A percentile compares a stretch with the other conserved stretches of the same genome.
These are phyloP conservation scores for Globia sparganii DNA, from an alignment of 2,888 invertebrate species.

Conservation along the genomic window DNA sequence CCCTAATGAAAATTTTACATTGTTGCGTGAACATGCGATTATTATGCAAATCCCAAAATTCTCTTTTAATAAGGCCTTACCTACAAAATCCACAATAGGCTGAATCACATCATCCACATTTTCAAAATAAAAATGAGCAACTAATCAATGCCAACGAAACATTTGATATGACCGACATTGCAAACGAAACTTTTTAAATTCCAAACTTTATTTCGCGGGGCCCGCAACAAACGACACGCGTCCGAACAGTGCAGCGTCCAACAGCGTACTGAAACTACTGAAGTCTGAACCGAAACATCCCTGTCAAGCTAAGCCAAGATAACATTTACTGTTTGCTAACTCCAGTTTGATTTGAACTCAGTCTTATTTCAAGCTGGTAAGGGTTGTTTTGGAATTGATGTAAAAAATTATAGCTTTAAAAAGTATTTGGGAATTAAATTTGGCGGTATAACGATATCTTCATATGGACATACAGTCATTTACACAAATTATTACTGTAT, in stretches of 20 bases:
- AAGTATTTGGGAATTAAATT: constrained; percentile 54
- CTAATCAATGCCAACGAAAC: constrained; percentile 48
- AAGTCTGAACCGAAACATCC: constrained; percentile 41
- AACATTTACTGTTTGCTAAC: constrained; percentile 9
- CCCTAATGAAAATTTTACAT: constrained; percentile 16
- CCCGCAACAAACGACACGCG: constrained; percentile 38
- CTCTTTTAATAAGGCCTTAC: constrained; percentile 51
- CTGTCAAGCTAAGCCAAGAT: constrained; percentile 41
- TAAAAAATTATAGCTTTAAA: too few species aligned
- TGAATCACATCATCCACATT: constrained; percentile 53
- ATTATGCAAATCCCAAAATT: constrained; percentile 43
- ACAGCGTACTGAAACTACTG: constrained; percentile 57
- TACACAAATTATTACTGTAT: too few species aligned
- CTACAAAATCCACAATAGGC: constrained; percentile 44
- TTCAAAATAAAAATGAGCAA: constrained; percentile 39
- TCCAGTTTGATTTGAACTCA: neutral
- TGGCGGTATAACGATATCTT: constrained; percentile 57
- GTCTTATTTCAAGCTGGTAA: constrained; percentile 33
- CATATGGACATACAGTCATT: constrained; percentile 69
- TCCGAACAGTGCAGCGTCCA: constrained; percentile 34
- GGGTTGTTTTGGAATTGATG: constrained; percentile 25
- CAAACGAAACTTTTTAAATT: constrained; percentile 64
- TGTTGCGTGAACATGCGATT: neutral
- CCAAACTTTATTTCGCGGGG: constrained; percentile 66
- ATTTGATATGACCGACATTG: constrained; percentile 53